Base-by-base conservation (phyloP, 2,888 invertebrate genomes). In the Cryptus armator region DNA sequence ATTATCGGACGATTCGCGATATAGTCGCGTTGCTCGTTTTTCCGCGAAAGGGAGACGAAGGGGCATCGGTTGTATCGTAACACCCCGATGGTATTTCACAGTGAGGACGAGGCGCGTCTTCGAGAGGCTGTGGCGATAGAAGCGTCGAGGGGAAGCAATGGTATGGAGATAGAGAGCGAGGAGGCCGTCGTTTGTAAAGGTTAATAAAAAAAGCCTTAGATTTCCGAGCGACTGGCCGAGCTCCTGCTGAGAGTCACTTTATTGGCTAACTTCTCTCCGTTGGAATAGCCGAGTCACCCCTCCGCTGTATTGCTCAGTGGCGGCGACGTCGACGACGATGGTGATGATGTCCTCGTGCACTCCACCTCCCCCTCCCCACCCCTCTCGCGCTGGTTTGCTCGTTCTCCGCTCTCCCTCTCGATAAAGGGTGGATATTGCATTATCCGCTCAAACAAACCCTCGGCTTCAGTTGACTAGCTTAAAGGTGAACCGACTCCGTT, bases 381-480 rank as follows among this genome's bases (percentile, higher is more conserved):
- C n/a, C 10, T 44, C 29, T 64, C 37, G 7, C 14, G 14, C 14
- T 32, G 29, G 14, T 7, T 24, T 29, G 59, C 59, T 10, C 59
- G 32, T 29, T 59, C 59, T 48, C 32, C 4, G 12, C 46, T 24
- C 74, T 48, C 19, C 86, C 84, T 87, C 78, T 86, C 84, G 87
- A 87, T 87, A 88, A 90, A 90, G 89, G 89, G 88, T 88, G 87
- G 90, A 90, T 90, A 91, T 90, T 89, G 89, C 89, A 91, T 91
- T 90, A 92, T 92, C 90, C 89, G 87, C 88, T 91, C 89, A 89
- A 91, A 91, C 89, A 89, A 90, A 89, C 91, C 86, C 87, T 84
- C 86, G 87, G 88, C 87, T 88, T 87, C 87, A 87, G 88, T 90
- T 87, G 88, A 89, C 89, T 89, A 89, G 89, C 88, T 92, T 89